A percentile compares a stretch with the other conserved stretches of the same genome.
Evolutionary conservation across 1,140 invertebrate genomes (phyloP).

Genomic region (Contarinia nasturtii): DNA sequence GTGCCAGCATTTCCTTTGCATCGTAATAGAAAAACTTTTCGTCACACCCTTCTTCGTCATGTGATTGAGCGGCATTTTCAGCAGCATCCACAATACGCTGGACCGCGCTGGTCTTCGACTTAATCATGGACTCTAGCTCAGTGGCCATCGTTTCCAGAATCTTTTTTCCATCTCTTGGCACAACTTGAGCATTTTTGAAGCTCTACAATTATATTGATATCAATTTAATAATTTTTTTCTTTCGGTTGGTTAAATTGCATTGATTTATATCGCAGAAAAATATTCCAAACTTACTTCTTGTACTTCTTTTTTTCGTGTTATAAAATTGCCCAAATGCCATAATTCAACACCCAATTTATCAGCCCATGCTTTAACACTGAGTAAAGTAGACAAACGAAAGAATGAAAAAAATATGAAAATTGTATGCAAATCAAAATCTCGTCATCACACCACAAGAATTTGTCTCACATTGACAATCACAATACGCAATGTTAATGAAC

Average conservation of each 20-base stretch:
- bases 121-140: slow-evolving; percentile 64
- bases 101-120: slow-evolving; percentile 64
- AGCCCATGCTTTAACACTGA: slow-evolving; percentile 48
- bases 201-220: slow-evolving; percentile 32
- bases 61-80: slow-evolving; percentile 46
- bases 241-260: slow-evolving; percentile 4
- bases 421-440: too few species aligned
- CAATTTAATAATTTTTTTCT: slow-evolving; percentile 9
- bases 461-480: too few species aligned
- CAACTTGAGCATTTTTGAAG: slow-evolving; percentile 50
- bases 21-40: slow-evolving; percentile 49
- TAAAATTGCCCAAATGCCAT: slow-evolving; percentile 47
- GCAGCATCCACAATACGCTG: slow-evolving; percentile 65
- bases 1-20: slow-evolving; percentile 45
- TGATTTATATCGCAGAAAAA: too few species aligned
- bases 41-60: slow-evolving; percentile 35
- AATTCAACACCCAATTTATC: slow-evolving; percentile 49
- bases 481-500: too few species aligned
- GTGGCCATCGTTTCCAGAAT: slow-evolving; percentile 56
- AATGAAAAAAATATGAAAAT: background rate
- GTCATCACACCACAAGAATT: too few species aligned
- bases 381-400: slow-evolving; percentile 1
- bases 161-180: slow-evolving; percentile 43
- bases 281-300: slow-evolving; percentile 33
- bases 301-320: slow-evolving; percentile 48